Evolutionary conservation across 2,888 invertebrate genomes (phyloP), one percentile per base, ranked within the genome.

Genomic region (Clistopyga incitator): DNA sequence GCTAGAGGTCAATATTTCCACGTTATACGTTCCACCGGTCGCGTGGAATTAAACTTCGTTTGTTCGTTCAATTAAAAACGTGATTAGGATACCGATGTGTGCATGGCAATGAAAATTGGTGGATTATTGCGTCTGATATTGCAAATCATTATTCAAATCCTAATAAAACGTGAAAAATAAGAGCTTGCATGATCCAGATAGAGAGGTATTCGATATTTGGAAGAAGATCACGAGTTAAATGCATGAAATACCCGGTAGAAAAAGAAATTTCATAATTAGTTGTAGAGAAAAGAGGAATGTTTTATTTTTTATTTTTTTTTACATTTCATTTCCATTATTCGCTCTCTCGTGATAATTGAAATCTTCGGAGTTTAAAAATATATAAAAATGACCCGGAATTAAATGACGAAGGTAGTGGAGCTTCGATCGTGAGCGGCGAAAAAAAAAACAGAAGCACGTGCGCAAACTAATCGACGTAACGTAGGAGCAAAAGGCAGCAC

Each of bases 381-480:
- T n/a, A n/a, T n/a, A n/a, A n/a, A n/a, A n/a, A n/a, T n/a, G n/a
- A n/a, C n/a, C n/a, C n/a, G n/a, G n/a, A n/a, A n/a, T n/a, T n/a
- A n/a, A n/a, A n/a, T n/a, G n/a, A n/a, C n/a, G n/a, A n/a, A n/a
- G n/a, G n/a, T 34, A 6, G 34, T 34, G 4, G 4, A 34, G 34
- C 34, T 34, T 15, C 45, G 11, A 6, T 45, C 45, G 45, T 2
- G n/a, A n/a, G n/a, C n/a, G n/a, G n/a, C n/a, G n/a, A n/a, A n/a
- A n/a, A 47, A 54, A 20, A 20, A 8, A 23, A 11, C 20, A 10
- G 23, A 54, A 23, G 20, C 72, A 79, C 71, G 80, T 84, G 85
- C 84, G 78, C 61, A 20, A 20, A 23, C 23, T 82, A 65, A 78
- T 77, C 61, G 50, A 64, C 4, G 8, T n/a, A n/a, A 34, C 54